phyloP scores from a whole-genome alignment of 2,113 vertebrate species.

The Anhinga anhinga region DNA sequence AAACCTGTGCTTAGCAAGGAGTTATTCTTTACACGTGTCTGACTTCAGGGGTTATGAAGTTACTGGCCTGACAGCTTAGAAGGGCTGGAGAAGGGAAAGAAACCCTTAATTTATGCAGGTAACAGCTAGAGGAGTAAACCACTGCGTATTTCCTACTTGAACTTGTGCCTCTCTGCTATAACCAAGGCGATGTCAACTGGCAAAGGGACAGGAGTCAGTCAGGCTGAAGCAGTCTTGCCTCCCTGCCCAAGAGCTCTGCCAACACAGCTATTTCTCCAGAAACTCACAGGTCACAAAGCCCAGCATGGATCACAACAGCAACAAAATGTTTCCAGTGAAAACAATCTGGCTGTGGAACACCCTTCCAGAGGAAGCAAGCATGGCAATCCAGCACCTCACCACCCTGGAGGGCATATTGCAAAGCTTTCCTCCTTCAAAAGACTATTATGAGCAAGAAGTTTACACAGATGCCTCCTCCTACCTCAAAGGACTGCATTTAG shows the following conservation, averaged over 20 bases:
- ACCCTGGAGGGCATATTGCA: neutral
- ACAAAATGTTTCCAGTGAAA: neutral
- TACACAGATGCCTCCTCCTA: neutral
- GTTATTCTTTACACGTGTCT: neutral
- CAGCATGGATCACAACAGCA: neutral
- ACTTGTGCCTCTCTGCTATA: neutral
- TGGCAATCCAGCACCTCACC: neutral
- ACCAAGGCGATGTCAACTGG: neutral
- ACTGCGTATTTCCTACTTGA: neutral
- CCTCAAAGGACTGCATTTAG: neutral
- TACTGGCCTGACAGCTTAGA: neutral
- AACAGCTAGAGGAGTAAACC: neutral
- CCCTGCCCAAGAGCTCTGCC: neutral
- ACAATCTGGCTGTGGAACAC: neutral
- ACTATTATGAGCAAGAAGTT: neutral
- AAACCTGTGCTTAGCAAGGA: neutral
- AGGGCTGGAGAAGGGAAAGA: neutral
- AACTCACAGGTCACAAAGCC: neutral
- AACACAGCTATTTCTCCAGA: neutral
- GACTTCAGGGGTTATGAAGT: neutral
- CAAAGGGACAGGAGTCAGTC: fast-evolving
- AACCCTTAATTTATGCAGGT: neutral
- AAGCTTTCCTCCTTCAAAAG: neutral
- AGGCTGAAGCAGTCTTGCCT: neutral
- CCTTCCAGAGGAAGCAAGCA: neutral